Evolutionary conservation across 1,140 invertebrate species (phyloP), one percentile per base, ranked within the genome.

Genomic region (Drosophila triauraria): DNA sequence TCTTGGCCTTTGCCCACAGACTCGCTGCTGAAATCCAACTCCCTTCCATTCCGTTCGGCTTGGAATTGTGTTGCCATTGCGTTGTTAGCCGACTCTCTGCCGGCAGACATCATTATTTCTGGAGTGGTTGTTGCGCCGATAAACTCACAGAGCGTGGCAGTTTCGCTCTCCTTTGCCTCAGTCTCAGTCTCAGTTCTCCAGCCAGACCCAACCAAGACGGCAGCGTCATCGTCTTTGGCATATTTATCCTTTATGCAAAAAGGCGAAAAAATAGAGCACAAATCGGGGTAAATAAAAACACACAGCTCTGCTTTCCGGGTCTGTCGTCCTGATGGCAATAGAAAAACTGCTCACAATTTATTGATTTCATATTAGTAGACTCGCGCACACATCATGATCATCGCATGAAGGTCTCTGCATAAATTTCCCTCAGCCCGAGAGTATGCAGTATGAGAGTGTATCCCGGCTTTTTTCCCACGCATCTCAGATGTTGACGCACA

Each of bases 101-200:
- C 50, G 71, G 72, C 81, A 83, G 85, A 90, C 85, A 90, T 90
- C 85, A 90, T 82, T 90, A 85, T 88, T 90, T 60, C 70, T 79
- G 58, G 62, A 88, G 85, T 85, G 78, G 62, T 63, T 81, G 70
- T 84, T 72, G 78, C 78, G 81, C 82, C 71, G 81, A 88, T 88
- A 85, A 84, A 90, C 85, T 90, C 81, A 72, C 71, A 90, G 68
- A 84, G 81, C 85, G 68, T 69, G 71, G 70, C 80, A 67, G 63
- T 70, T 72, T 69, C 71, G 38, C 51, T 60, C 42, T 67, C 71
- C 61, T 48, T 57, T 53, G 57, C 30, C 47, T 35, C 12, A 7
- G 38, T 38, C 44, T 10, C 67, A 43, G 38, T 30, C 38, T 53
- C 12, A 50, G 20, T 20, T 25, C 47, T 61, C 27, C 32, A 68